Conservation (phyloP, 2,888 invertebrate species). For the Troilus luridus region DNA sequence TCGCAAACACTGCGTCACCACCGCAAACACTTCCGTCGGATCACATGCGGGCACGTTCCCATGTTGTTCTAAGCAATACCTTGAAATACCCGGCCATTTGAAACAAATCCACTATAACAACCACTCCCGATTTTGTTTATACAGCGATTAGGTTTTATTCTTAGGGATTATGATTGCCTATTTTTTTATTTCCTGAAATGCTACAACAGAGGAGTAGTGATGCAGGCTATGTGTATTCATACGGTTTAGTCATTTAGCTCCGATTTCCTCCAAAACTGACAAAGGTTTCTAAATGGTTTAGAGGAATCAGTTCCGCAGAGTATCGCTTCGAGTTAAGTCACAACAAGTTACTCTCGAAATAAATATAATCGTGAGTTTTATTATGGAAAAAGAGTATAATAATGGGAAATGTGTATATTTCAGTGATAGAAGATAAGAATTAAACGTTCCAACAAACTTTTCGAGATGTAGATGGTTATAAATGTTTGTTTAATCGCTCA, state of each 20-base stretch:
- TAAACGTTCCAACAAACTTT: not conserved
- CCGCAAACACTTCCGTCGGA: not conserved
- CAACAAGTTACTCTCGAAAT: too few relatives aligned
- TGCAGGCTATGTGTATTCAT: too few relatives aligned
- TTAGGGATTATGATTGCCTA: too few relatives aligned
- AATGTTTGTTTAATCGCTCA: too few relatives aligned
- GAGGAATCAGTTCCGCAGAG: too few relatives aligned
- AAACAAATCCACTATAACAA: not conserved
- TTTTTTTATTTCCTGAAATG: not conserved
- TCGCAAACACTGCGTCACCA: constrained; percentile 44
- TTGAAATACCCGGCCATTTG: not conserved
- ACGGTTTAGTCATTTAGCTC: not conserved
- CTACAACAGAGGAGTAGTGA: not conserved
- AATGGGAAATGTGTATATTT: too few relatives aligned
- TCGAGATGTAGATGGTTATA: not conserved
- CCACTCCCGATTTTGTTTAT: not conserved
- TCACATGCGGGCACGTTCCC: constrained; percentile 29
- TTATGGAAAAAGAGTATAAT: too few relatives aligned
- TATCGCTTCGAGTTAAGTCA: too few relatives aligned
- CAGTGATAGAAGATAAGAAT: too few relatives aligned
- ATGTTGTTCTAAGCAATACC: not conserved
- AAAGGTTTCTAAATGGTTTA: not conserved
- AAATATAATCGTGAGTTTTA: too few relatives aligned
- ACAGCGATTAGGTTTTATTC: not conserved
- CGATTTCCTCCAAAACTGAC: not conserved